Base-by-base conservation (phyloP, 2,113 vertebrate species). In the Thalassoma bifasciatum region DNA sequence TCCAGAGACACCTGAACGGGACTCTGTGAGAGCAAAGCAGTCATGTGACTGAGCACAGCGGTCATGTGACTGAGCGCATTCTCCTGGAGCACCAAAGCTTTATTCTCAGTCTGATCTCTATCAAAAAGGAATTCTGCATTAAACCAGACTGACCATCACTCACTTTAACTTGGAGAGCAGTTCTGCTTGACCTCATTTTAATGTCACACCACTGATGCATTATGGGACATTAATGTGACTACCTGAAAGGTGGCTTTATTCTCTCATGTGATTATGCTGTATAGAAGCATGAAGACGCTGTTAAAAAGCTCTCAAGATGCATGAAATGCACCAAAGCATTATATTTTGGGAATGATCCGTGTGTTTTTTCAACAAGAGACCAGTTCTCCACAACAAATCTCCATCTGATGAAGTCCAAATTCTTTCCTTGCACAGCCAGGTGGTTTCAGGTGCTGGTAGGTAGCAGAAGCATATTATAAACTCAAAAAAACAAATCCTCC, bases 211-310 rank as follows among this genome's bases (percentile, higher is more conserved):
- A 58, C 23, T 10, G 30, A 8, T 34, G 10, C 6, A 46, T 36
- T 30, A 42, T 5, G 17, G 23, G 5, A 59, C n/a, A n/a, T 51
- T 51, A 8, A 65, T 47, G 10, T 2, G 23, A n/a, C 38, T 19
- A 51, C 42, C 42, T 57, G 51, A 9, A 52, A 44, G 66, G 19
- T 16, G 54, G 44, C 54, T 64, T 22, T 26, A 53, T 26, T 72
- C n/a, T 56, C 13, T 16, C 0, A 23, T n/a, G 22, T 23, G 10
- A 47, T 54, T 34, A 63, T 72, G 61, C 58, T 2, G 78, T 73
- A 72, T 56, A 82, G 82, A 66, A 85, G 78, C 88, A 89, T 47
- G 26, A 56, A 47, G 34, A 30, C 37, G 16, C 23, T 85, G 67
- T 49, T 75, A 60, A 65, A 60, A 64, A 38, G 14, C 12, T 13